Evolutionary conservation across 30 jellyfish, hydroid and myxozoan species (phyloP), one percentile per base, ranked within the genome.

Genomic region (Clytia hemisphaerica): DNA sequence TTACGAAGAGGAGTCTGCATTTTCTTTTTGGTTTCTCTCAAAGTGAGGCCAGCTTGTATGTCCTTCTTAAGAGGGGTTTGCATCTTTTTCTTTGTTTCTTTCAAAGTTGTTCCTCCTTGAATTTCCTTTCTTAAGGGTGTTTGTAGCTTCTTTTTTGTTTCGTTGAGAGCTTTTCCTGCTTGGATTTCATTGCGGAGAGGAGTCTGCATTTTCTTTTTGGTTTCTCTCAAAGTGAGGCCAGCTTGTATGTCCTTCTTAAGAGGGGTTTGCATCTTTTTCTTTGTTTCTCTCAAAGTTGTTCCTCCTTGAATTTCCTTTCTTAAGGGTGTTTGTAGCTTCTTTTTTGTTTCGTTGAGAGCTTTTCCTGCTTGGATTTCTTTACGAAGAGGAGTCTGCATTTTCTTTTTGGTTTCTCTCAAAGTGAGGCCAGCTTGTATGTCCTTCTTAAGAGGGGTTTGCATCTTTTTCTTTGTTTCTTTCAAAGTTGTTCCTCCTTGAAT

Each of bases 1-100:
- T 85, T 59, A 38, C 89, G 28, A 46, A 85, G 60, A 24, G 96
- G 96, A 15, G 96, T 85, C 22, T 83, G 90, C 19, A 82, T 72
- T 7, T 78, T 58, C 51, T 38, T 54, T 44, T 63, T 64, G 12
- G 92, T 85, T 45, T 64, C 40, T 51, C 79, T 57, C 62, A 58
- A 34, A 79, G 95, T 25, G 16, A 57, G 15, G 25, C 70, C 70
- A 21, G 70, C 70, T 21, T 57, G 50, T 6, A 57, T 12, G 14
- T 42, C 14, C 14, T 21, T 42, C 19, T 21, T 12, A 42, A 12
- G 14, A 42, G 14, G 14, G 14, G 77, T 71, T 53, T 75, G 36
- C 92, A 83, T 54, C 63, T 67, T 83, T 37, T 36, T 50, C 59
- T 70, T 80, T 4, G 76, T 80, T 18, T 25, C 76, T 45, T 54